A percentile compares a stretch with the other conserved stretches of the same genome.
These are phyloP conservation scores for Lepus europaeus DNA, from an alignment of 2,113 vertebrate species.

Conservation along the genomic window DNA sequence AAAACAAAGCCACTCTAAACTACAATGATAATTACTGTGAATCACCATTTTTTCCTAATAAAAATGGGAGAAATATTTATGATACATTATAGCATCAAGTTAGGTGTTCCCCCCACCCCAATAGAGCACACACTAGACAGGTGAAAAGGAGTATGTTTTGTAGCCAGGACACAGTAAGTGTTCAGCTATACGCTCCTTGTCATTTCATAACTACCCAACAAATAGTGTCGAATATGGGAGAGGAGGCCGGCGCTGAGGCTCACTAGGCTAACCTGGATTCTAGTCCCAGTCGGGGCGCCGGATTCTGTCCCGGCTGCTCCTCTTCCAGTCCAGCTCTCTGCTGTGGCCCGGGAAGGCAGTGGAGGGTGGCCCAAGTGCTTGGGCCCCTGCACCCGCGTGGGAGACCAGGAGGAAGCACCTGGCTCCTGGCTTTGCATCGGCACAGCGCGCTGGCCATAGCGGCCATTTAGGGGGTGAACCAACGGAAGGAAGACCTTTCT, in stretches of 20 bases:
- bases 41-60: background rate
- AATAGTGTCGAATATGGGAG: background rate
- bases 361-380: too few species aligned
- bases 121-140: background rate
- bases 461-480: too few species aligned
- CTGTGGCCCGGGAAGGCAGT: too few species aligned
- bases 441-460: too few species aligned
- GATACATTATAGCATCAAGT: background rate
- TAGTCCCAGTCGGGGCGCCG: too few species aligned
- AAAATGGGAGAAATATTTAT: background rate
- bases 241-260: background rate
- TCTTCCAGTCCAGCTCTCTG: too few species aligned
- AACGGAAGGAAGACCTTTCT: too few species aligned
- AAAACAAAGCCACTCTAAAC: background rate
- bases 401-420: too few species aligned
- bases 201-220: conserved; percentile 16
- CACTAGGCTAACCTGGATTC: too few species aligned
- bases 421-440: too few species aligned
- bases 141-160: background rate
- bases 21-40: background rate
- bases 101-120: background rate
- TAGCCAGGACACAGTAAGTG: conserved; percentile 17
- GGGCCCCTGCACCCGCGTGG: too few species aligned
- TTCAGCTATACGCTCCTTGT: background rate
- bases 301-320: too few species aligned